A percentile compares a stretch with the other conserved stretches of the same genome.
Conservation (phyloP, 2,888 invertebrate species). For the Chloromyia formosa region DNA sequence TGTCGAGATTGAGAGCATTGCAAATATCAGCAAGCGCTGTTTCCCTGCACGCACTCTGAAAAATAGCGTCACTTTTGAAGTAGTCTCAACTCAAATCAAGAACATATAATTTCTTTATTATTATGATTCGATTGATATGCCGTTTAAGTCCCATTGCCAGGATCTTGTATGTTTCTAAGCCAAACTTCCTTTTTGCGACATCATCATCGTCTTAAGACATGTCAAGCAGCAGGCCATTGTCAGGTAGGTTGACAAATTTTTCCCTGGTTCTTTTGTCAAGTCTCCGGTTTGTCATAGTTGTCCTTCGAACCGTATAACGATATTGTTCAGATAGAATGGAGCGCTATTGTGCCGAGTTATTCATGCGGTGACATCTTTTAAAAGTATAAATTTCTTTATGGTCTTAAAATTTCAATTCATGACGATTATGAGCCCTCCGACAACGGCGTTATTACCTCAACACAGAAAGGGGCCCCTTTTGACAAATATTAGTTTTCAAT, state of each 20-base stretch:
- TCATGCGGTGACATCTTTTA: conserved; percentile 43
- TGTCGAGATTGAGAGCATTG: background rate
- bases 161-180: conserved; percentile 12
- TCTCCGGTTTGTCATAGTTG: conserved; percentile 5
- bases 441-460: conserved; percentile 26
- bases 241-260: conserved; percentile 37
- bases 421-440: conserved; percentile 41
- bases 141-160: background rate
- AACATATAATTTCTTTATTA: conserved; percentile 41
- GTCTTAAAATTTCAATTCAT: conserved; percentile 42
- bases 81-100: conserved; percentile 40
- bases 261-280: background rate
- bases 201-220: conserved; percentile 28
- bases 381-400: conserved; percentile 43
- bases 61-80: conserved; percentile 32
- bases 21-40: background rate
- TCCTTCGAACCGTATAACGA: conserved; percentile 17
- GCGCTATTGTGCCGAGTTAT: conserved; percentile 38
- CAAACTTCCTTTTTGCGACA: conserved; percentile 27
- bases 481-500: conserved; percentile 44
- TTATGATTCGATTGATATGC: conserved; percentile 9
- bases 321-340: conserved; percentile 12
- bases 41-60: background rate
- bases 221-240: conserved; percentile 37
- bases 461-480: conserved; percentile 27